These are phyloP conservation scores for Falco concolor DNA, from an alignment of 2,797 vertebrate species.

Conservation along the genomic window DNA sequence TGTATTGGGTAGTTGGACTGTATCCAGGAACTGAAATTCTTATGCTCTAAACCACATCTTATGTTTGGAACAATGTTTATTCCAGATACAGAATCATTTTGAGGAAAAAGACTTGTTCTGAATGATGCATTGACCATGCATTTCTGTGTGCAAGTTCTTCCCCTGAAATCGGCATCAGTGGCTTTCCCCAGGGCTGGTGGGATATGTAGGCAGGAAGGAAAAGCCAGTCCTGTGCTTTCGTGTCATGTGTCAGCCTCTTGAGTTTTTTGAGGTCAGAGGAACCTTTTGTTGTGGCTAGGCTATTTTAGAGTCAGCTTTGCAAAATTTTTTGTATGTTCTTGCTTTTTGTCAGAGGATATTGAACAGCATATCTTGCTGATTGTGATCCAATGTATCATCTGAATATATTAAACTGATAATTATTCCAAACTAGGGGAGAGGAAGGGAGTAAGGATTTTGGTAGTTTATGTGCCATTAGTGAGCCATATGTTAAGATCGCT, in stretches of 20 bases:
- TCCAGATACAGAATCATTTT: not conserved
- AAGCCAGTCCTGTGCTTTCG: not conserved
- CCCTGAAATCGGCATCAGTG: not conserved
- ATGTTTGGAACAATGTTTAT: not conserved
- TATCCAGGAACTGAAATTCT: not conserved
- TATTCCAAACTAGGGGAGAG: not conserved
- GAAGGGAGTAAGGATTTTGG: not conserved
- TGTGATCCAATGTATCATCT: not conserved
- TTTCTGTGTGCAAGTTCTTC: not conserved
- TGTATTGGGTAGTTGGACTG: not conserved
- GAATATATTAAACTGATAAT: not conserved
- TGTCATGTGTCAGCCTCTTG: not conserved
- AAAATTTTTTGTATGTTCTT: not conserved
- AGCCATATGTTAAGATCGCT: not conserved
- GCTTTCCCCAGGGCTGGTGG: not conserved
- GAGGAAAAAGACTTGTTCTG: not conserved
- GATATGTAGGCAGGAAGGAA: not conserved
- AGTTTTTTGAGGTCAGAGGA: conserved; percentile 21
- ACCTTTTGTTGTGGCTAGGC: conserved; percentile 43
- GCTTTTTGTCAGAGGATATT: not conserved
- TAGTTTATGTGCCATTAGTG: not conserved
- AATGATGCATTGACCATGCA: not conserved
- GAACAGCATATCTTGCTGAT: not conserved
- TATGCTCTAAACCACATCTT: not conserved
- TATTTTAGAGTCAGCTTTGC: not conserved